A percentile compares a stretch with the other conserved stretches of the same genome.
Evolutionary conservation across 1,140 invertebrate species (phyloP).

Genomic region (Helicorthomorpha holstii): DNA sequence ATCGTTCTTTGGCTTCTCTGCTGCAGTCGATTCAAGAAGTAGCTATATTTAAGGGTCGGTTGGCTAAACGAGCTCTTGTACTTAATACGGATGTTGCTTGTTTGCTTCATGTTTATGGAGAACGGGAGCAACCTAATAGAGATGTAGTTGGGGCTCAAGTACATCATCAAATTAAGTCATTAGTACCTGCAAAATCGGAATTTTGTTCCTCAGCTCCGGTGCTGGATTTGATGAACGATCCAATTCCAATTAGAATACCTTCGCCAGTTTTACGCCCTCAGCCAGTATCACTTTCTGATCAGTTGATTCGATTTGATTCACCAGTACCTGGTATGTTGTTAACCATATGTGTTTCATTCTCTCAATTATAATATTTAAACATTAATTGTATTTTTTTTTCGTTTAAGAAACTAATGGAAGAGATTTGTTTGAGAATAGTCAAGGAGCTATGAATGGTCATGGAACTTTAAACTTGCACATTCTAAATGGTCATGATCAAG

Average conservation of each 20-base stretch:
- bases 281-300: background rate
- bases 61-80: slow-evolving; percentile 15
- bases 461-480: no score
- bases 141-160: background rate
- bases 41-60: slow-evolving; percentile 25
- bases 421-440: no score
- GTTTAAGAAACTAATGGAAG: no score
- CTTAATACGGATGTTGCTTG: background rate
- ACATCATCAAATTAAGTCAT: background rate
- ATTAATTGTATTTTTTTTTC: no score
- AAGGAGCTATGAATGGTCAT: no score
- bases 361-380: no score
- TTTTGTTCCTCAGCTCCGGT: slow-evolving; percentile 1
- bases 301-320: slow-evolving; percentile 18
- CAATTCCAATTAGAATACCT: slow-evolving; percentile 21
- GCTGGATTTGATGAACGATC: slow-evolving; percentile 17
- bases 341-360: no score
- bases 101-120: no score
- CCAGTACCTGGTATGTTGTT: background rate
- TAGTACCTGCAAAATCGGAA: background rate
- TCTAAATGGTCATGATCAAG: no score
- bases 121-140: no score
- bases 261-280: slow-evolving; percentile 19
- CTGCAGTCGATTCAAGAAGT: slow-evolving; percentile 39
- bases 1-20: slow-evolving; percentile 29